A percentile compares a stretch with the other conserved stretches of the same genome.
phyloP scores from a whole-genome alignment of 2,113 vertebrate species.

The Crocuta crocuta region DNA sequence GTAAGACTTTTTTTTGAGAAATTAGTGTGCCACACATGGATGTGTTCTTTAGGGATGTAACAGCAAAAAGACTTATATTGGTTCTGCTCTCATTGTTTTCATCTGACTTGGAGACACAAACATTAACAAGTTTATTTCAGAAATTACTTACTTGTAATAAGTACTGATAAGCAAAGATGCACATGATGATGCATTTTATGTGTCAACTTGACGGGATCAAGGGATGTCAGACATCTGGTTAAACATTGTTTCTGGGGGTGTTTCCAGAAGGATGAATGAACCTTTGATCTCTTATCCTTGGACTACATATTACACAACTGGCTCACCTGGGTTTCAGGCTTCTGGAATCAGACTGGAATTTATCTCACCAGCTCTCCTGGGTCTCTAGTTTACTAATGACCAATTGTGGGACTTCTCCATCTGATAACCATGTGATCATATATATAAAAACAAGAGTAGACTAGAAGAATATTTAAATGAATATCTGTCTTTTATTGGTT shows the following conservation, averaged over 20 bases:
- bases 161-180: background rate
- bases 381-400: background rate
- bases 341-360: background rate
- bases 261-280: background rate
- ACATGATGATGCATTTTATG: background rate
- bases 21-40: background rate
- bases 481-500: background rate
- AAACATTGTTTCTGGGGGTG: background rate
- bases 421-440: background rate
- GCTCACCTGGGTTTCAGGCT: background rate
- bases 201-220: background rate
- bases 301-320: background rate
- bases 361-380: too few species aligned
- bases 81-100: background rate
- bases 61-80: background rate
- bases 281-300: background rate
- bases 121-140: background rate
- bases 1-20: background rate
- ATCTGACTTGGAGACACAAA: background rate
- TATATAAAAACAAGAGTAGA: background rate
- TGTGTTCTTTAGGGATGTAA: background rate
- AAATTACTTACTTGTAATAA: slow-evolving; percentile 10
- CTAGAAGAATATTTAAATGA: background rate
- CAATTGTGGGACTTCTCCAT: background rate
- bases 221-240: background rate